phyloP scores from a whole-genome alignment of 2,113 vertebrate genomes.

The Pipra filicauda region DNA sequence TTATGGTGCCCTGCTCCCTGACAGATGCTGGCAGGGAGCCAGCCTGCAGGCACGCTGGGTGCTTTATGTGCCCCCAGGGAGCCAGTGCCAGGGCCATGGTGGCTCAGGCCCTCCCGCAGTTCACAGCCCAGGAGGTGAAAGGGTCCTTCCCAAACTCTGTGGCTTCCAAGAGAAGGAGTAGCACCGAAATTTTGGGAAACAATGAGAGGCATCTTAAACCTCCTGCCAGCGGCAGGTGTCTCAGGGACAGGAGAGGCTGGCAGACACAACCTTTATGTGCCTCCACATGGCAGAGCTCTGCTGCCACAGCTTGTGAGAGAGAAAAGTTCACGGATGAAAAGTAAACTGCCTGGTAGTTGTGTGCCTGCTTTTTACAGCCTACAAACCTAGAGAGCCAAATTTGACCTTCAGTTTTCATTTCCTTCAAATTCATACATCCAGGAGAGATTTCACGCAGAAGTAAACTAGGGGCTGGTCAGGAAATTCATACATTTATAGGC shows the following conservation, averaged over 20 bases:
- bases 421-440: background rate
- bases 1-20: background rate
- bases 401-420: background rate
- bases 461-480: background rate
- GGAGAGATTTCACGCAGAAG: background rate
- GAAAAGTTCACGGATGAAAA: background rate
- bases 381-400: background rate
- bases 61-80: background rate
- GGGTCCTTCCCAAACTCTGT: background rate
- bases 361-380: background rate
- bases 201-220: background rate
- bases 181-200: background rate
- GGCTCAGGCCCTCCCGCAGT: background rate
- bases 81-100: background rate
- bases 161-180: background rate
- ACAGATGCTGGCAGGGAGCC: background rate
- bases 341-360: background rate
- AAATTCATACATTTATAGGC: background rate
- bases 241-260: background rate
- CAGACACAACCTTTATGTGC: background rate
- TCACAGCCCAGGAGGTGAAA: background rate
- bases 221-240: rapidly evolving
- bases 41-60: background rate
- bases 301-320: background rate
- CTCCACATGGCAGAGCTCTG: background rate